Percentiles rank a stretch among this genome's conserved stretches.
phyloP scores from a whole-genome alignment of 1,140 invertebrate species.

The Drosophila parabipectinata region DNA sequence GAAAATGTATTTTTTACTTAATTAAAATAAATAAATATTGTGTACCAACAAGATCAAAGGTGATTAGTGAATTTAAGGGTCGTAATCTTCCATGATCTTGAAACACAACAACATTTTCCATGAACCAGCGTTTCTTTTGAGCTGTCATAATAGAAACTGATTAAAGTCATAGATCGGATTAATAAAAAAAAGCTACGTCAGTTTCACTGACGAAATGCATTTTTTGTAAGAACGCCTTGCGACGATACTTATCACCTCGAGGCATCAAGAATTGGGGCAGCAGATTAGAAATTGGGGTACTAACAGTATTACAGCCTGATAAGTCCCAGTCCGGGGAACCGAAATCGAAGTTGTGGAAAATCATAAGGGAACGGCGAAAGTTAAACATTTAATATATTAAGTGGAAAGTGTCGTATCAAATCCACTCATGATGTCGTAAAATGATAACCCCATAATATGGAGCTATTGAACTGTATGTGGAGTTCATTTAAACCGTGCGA shows the following conservation, averaged over 20 bases:
- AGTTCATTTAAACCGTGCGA: constrained; percentile 28
- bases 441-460: constrained; percentile 60
- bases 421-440: constrained; percentile 20
- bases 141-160: constrained; percentile 14
- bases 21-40: not conserved
- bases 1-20: not conserved
- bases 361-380: constrained; percentile 16
- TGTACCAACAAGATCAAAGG: not conserved
- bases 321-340: constrained; percentile 5
- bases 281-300: constrained; percentile 37
- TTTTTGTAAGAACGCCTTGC: constrained; percentile 2
- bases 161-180: not conserved
- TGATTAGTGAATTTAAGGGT: not conserved
- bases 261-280: constrained; percentile 42
- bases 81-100: not conserved
- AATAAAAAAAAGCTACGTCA: not conserved
- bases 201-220: constrained; percentile 5
- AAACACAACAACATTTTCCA: not conserved
- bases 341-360: not conserved
- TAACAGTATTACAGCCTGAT: constrained; percentile 23
- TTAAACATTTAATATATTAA: constrained; percentile 13
- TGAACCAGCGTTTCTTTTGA: not conserved
- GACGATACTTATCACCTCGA: constrained; percentile 17
- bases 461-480: constrained; percentile 34
- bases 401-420: not conserved